These are phyloP conservation scores for Herpailurus yagouaroundi DNA, from an alignment of 2,113 vertebrate genomes.

Conservation along the genomic window DNA sequence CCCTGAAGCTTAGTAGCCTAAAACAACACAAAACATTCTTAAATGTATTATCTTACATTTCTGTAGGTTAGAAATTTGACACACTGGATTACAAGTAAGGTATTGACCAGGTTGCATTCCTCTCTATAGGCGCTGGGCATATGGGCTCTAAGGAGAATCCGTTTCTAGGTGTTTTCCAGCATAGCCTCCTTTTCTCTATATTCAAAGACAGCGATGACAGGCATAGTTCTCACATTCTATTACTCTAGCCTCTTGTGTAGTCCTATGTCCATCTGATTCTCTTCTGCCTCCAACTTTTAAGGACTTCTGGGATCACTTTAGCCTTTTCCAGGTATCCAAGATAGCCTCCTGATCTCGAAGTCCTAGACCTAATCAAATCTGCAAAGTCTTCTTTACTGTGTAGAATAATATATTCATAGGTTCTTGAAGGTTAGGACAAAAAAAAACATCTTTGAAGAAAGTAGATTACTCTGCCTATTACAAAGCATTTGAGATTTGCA, in stretches of 20 bases:
- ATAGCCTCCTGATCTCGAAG: background rate
- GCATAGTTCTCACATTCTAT: background rate
- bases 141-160: background rate
- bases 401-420: background rate
- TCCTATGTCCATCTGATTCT: background rate
- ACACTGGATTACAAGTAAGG: background rate
- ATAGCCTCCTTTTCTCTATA: background rate
- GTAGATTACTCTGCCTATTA: background rate
- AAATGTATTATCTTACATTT: background rate
- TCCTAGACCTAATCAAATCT: background rate
- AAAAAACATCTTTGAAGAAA: background rate
- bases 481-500: background rate
- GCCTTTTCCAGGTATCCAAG: background rate
- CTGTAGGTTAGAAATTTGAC: background rate
- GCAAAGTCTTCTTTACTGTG: background rate
- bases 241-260: background rate
- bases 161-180: background rate
- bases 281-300: background rate
- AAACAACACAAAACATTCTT: background rate
- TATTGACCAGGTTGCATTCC: background rate
- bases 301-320: background rate
- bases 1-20: background rate
- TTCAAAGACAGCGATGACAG: background rate
- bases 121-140: background rate
- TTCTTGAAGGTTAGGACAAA: background rate